A percentile compares a stretch with the other conserved stretches of the same genome.
These are phyloP conservation scores for Tetanocera ferruginea DNA, from an alignment of 2,888 invertebrate species.

Conservation along the genomic window DNA sequence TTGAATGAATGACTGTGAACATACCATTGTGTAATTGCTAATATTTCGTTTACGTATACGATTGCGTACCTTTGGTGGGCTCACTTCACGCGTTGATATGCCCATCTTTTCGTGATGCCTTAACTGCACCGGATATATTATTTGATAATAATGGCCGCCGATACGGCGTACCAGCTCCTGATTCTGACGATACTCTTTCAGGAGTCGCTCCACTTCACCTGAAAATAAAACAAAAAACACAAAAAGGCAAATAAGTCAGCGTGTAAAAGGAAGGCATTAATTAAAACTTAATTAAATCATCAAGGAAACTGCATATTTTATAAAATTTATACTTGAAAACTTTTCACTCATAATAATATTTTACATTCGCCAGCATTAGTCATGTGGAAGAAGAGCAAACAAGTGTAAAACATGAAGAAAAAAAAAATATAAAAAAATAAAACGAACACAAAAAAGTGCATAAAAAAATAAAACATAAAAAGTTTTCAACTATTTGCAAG, in stretches of 20 bases:
- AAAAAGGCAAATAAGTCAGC: neutral
- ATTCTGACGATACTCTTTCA: conserved; percentile 92
- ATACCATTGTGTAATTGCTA: conserved; percentile 72
- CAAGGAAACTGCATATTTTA: conserved; percentile 16
- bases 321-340: conserved; percentile 18
- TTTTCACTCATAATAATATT: neutral
- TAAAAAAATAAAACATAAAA: neutral
- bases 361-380: neutral
- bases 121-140: conserved; percentile 94
- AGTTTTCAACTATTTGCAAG: neutral
- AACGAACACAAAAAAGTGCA: neutral
- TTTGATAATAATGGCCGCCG: conserved; percentile 92
- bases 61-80: conserved; percentile 85
- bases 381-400: neutral
- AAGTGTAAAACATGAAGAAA: neutral
- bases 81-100: conserved; percentile 92
- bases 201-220: conserved; percentile 93
- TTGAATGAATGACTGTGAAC: conserved; percentile 60
- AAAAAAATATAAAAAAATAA: neutral
- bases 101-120: conserved; percentile 97
- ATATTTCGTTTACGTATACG: conserved; percentile 69
- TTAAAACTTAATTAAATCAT: conserved; percentile 26
- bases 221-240: conserved; percentile 57
- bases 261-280: conserved; percentile 47
- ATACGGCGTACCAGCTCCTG: conserved; percentile 92